These are phyloP conservation scores for Acronicta leporina DNA, from an alignment of 2,888 invertebrate species.

Conservation along the genomic window DNA sequence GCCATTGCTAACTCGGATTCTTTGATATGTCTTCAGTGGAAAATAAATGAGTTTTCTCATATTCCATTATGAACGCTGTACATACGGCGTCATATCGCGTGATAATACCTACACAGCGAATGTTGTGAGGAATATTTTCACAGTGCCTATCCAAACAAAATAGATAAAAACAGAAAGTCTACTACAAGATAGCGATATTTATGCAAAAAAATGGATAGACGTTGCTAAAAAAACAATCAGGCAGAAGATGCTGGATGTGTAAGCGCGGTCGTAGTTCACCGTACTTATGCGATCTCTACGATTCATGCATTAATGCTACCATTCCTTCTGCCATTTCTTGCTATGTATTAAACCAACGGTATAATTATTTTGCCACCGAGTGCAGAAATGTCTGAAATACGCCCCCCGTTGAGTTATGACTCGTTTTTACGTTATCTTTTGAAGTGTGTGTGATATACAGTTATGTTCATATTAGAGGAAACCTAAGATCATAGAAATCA, in stretches of 20 bases:
- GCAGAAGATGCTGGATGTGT: too few species aligned
- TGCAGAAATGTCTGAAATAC: slow-evolving; percentile 17
- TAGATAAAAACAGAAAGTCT: slow-evolving; percentile 5
- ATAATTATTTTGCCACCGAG: slow-evolving; percentile 18
- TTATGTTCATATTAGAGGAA: background rate
- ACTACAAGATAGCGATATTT: background rate
- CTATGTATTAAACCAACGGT: background rate
- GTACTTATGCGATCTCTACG: too few species aligned
- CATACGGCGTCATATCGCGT: slow-evolving; percentile 27
- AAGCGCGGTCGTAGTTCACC: too few species aligned
- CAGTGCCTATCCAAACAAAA: background rate
- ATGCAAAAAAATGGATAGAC: background rate
- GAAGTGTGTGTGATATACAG: slow-evolving; percentile 14
- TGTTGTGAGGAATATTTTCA: slow-evolving; percentile 23
- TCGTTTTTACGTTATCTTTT: slow-evolving; percentile 18
- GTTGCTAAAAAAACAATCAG: background rate
- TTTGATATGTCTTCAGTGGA: slow-evolving; percentile 46
- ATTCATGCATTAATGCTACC: background rate
- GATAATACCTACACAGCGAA: slow-evolving; percentile 25
- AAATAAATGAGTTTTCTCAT: slow-evolving; percentile 59
- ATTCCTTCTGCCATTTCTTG: background rate
- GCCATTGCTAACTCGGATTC: slow-evolving; percentile 39
- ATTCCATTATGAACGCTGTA: slow-evolving; percentile 42
- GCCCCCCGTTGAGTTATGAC: slow-evolving; percentile 24
- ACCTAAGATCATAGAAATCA: background rate